Evolutionary conservation across 2,888 invertebrate genomes (phyloP), one percentile per base, ranked within the genome.

Genomic region (Erynnis tages): DNA sequence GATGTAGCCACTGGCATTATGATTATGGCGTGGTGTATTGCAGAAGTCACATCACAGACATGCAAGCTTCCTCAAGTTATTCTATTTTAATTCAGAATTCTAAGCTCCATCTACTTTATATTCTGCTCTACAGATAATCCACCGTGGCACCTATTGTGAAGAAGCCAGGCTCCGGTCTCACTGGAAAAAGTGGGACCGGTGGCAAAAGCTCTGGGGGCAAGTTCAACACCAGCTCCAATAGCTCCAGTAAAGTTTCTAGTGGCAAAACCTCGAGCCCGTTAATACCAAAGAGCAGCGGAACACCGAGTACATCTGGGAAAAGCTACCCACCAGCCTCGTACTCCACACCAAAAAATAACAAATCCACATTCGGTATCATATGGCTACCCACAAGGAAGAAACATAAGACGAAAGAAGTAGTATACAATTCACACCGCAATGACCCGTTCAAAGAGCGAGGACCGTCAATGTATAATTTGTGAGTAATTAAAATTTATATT

Each of bases 401-500:
- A 16, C 78, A 81, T 55, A 84, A 78, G 54, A 78, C 82, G 49
- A 87, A 82, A 53, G 83, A 87, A 48, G 32, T 62, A 10, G 78
- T 74, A 5, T 82, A 78, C 60, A 78, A 74, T 56, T 64, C 82
- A 0, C 69, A 79, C 27, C 73, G 73, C 46, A 66, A 78, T 43
- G 72, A 79, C 10, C 70, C 65, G 4, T 60, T 66, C 8, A 73
- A 65, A 45, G 79, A 82, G 8, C 71, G 83, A 61, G 60, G 77
- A 14, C 87, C 88, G 1, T 76, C 87, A 23, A 87, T 87, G 81
- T 84, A 83, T 55, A 78, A 75, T 54, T 62, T 66, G 87, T 87
- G 70, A 81, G 83, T 82, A 32, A 2, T 14, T 7, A 25, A 25
- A 25, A 7, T 2, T 4, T 23, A n/a, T n/a, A n/a, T n/a, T n/a